Base-by-base conservation (phyloP, 2,888 invertebrate species). In the Dryobotodes eremita region DNA sequence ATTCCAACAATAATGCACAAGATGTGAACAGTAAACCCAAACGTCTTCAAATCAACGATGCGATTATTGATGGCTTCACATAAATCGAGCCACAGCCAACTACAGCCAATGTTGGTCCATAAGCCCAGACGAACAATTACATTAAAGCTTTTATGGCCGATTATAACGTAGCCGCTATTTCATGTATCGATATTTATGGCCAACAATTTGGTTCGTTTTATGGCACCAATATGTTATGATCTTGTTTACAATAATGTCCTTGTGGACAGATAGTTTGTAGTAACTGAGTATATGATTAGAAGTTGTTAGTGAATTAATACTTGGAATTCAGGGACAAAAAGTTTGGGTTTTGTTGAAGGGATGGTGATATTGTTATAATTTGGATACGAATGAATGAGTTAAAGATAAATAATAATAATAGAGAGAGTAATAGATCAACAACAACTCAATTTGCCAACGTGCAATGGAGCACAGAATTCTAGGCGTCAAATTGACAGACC, bases 161-260 rank as follows among this genome's bases (percentile, higher is more conserved):
- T 88, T 88, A 89, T 88, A 82, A 70, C 80, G 66, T 72, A 61
- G 80, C 68, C 78, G 84, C 66, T 84, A 82, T 88, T 81, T 83
- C 82, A 83, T 86, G 83, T 86, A 80, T 69, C 84, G 70, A 87
- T 88, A 86, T 89, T 89, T 85, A 89, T 53, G 68, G 64, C 71
- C 70, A 84, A 86, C 84, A 88, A 36, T 82, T 88, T 82, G 85
- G 83, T 69, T 61, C 36, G 55, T 75, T 90, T 90, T 90, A 90
- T 84, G 71, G 71, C 71, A 65, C 77, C 79, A 87, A 89, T 90
- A 85, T 89, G 89, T 88, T 88, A 88, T 85, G 79, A 84, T 88
- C 77, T 86, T 86, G 89, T 87, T 88, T 86, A 82, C 86, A 83
- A 76, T 89, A 83, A 71, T 80, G 70, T 75, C 64, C 53, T 74